Evolutionary conservation across 2,888 invertebrate genomes (phyloP).

Genomic region (Antheraea assamensis): DNA sequence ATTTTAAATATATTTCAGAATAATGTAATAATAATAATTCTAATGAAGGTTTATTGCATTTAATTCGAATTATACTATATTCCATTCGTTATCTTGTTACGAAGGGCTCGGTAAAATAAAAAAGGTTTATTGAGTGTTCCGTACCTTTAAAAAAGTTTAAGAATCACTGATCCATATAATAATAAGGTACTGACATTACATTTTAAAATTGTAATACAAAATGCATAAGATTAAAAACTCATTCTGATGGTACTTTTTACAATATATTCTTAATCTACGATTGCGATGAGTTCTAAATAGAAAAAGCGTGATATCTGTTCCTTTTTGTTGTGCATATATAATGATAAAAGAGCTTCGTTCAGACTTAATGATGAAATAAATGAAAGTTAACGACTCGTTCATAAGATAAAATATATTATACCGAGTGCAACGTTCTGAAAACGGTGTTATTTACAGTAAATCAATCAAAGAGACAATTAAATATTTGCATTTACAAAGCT

Average conservation of each 20-base stretch:
- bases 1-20: background rate
- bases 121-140: background rate
- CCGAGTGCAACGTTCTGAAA: conserved; percentile 1
- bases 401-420: background rate
- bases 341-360: background rate
- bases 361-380: background rate
- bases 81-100: background rate
- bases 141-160: background rate
- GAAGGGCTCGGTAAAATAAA: background rate
- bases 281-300: too few species aligned
- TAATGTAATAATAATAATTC: background rate
- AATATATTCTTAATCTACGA: too few species aligned
- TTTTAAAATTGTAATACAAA: background rate
- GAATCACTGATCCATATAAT: too few species aligned
- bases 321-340: background rate
- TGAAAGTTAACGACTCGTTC: background rate
- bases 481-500: background rate
- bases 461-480: background rate
- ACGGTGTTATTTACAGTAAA: conserved; percentile 6
- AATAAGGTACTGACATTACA: background rate
- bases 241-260: too few species aligned
- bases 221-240: too few species aligned
- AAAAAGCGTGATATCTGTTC: background rate
- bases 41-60: background rate
- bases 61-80: background rate